Percentiles rank a stretch among this genome's conserved stretches.
phyloP scores from a whole-genome alignment of 2,113 vertebrate species.

The Erinaceus europaeus region DNA sequence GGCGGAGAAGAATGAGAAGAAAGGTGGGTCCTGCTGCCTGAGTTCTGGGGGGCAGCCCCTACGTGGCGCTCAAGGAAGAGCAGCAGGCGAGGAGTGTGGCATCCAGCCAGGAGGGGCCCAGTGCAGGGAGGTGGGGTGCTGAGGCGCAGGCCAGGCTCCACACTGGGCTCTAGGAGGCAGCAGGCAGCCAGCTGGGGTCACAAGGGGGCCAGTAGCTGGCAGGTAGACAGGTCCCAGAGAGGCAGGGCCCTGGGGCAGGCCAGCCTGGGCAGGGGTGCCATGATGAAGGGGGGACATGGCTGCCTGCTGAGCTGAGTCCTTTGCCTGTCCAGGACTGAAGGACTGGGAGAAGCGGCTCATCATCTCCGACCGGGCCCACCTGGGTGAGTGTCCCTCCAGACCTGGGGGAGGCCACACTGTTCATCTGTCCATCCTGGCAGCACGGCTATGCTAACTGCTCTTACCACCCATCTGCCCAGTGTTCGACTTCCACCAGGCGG shows the following conservation, averaged over 20 bases:
- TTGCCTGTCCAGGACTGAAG: conserved; percentile 89
- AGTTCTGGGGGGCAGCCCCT: no score
- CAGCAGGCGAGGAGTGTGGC: no score
- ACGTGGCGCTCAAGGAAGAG: no score
- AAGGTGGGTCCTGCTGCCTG: conserved; percentile 86
- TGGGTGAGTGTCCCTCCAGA: conserved; percentile 83
- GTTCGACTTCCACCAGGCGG: conserved; percentile 98
- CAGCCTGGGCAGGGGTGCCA: no score
- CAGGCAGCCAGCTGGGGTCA: not conserved
- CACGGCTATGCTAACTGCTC: not conserved
- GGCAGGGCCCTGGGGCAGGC: fast-evolving
- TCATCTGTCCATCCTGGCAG: not conserved
- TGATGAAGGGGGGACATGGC: no score
- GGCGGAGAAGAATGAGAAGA: conserved; percentile 98
- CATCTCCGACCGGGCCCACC: conserved; percentile 96
- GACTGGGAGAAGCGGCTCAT: conserved; percentile 97
- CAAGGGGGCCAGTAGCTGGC: fast-evolving
- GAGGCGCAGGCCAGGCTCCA: no score
- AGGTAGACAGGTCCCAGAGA: not conserved
- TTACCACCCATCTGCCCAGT: conserved; percentile 79
- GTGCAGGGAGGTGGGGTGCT: no score
- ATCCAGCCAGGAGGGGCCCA: no score
- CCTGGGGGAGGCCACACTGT: not conserved
- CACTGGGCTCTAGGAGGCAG: no score
- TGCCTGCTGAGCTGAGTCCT: no score